These are phyloP conservation scores for Pampusana beccarii DNA, from an alignment of 2,113 vertebrate species.

Conservation along the genomic window DNA sequence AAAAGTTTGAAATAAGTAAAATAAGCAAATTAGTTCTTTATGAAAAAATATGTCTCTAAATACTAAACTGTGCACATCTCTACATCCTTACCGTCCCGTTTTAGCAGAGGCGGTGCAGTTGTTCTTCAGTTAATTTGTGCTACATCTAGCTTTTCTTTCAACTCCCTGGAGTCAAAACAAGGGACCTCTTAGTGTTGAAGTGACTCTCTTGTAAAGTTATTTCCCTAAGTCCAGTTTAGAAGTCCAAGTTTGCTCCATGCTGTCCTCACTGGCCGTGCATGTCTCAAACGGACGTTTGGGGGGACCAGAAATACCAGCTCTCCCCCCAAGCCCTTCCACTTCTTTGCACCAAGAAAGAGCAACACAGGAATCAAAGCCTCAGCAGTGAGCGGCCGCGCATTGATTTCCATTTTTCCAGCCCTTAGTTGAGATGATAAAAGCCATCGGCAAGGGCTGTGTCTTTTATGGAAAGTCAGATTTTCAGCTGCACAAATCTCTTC, in stretches of 20 bases:
- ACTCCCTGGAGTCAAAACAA: background rate
- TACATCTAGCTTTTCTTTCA: background rate
- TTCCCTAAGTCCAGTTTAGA: background rate
- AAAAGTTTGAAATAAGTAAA: background rate
- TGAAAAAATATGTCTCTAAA: background rate
- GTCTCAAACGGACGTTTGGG: background rate
- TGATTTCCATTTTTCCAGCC: background rate
- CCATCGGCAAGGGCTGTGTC: background rate
- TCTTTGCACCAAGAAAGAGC: background rate
- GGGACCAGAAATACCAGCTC: background rate
- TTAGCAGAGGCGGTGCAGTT: background rate
- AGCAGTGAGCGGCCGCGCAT: rapidly evolving
- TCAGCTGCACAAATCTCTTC: background rate
- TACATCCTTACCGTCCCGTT: background rate
- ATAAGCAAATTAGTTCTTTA: background rate
- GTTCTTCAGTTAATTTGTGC: background rate
- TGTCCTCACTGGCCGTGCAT: background rate
- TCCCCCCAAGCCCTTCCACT: rapidly evolving
- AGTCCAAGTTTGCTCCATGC: background rate
- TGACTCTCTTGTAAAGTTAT: background rate
- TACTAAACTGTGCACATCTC: background rate
- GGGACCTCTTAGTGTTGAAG: background rate
- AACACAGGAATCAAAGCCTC: background rate
- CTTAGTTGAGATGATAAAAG: background rate
- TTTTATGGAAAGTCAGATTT: background rate